Evolutionary conservation across 1,140 invertebrate genomes (phyloP).

Genomic region (Hyposmocoma kahamanoa): DNA sequence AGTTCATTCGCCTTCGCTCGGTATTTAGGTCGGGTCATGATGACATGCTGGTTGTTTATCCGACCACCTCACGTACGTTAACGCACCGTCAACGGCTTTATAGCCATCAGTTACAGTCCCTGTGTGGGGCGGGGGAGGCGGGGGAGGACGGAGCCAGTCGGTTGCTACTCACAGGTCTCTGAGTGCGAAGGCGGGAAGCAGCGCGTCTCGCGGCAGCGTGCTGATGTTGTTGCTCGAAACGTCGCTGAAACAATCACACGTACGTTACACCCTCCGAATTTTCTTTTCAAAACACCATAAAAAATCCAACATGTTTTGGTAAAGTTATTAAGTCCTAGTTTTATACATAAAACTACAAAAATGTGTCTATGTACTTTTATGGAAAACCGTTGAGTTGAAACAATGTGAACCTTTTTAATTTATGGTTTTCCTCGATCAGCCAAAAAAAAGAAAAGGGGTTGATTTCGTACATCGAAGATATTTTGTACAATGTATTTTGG

Average conservation of each 20-base stretch:
- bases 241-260: conserved; percentile 45
- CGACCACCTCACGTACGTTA: too few species aligned
- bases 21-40: too few species aligned
- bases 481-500: too few species aligned
- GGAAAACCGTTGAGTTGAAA: too few species aligned
- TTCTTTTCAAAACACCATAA: background rate
- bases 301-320: background rate
- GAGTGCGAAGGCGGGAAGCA: conserved; percentile 40
- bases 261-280: background rate
- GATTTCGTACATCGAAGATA: too few species aligned
- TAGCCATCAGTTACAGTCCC: too few species aligned
- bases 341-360: background rate
- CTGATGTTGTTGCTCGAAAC: conserved; percentile 62
- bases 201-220: conserved; percentile 43
- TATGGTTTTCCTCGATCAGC: background rate
- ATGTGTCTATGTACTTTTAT: background rate
- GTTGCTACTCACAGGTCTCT: conserved; percentile 58
- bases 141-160: background rate
- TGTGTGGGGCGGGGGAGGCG: too few species aligned
- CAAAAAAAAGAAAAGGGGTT: too few species aligned
- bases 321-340: background rate
- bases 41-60: too few species aligned
- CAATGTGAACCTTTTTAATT: background rate
- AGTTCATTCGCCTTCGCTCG: too few species aligned
- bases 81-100: too few species aligned